These are phyloP conservation scores for Macrosoma leucophasiata DNA, from an alignment of 2,888 invertebrate genomes.

Conservation along the genomic window DNA sequence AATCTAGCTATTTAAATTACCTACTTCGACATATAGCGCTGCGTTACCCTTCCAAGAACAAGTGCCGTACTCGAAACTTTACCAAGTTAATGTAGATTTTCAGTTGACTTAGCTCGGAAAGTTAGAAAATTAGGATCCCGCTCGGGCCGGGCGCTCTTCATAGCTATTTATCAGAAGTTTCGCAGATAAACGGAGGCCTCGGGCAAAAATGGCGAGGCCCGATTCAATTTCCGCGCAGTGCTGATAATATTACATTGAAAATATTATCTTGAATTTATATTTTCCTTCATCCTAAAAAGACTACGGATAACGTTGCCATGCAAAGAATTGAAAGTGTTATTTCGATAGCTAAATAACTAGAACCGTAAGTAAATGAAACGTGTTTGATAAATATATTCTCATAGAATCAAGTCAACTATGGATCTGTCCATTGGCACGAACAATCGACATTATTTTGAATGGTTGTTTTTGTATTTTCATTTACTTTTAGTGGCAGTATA, in stretches of 20 bases:
- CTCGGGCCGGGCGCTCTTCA: constrained; percentile 13
- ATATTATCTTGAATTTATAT: constrained; percentile 15
- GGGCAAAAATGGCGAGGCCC: constrained; percentile 11
- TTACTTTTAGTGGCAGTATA: constrained; percentile 7
- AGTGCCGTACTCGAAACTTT: constrained; percentile 14
- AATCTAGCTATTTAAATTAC: constrained; percentile 5
- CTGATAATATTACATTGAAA: constrained; percentile 21
- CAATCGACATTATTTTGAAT: constrained; percentile 6
- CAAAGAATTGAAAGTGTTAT: too few species aligned
- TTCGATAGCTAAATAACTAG: too few species aligned
- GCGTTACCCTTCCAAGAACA: constrained; percentile 14
- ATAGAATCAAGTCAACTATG: constrained; percentile 11
- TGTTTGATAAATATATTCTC: constrained; percentile 13
- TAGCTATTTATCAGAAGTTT: constrained; percentile 13
- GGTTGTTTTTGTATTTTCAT: constrained; percentile 10
- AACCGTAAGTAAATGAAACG: constrained; percentile 5
- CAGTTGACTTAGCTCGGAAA: constrained; percentile 20
- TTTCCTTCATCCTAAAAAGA: too few species aligned
- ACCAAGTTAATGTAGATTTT: constrained; percentile 21
- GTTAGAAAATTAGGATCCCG: constrained; percentile 15
- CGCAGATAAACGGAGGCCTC: constrained; percentile 7
- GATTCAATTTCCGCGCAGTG: constrained; percentile 20
- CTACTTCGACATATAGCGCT: too few species aligned
- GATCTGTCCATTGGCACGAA: constrained; percentile 9
- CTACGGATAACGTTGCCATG: too few species aligned